Conservation (phyloP, 2,797 vertebrate species). For the Poeciliopsis paucimaculata region DNA sequence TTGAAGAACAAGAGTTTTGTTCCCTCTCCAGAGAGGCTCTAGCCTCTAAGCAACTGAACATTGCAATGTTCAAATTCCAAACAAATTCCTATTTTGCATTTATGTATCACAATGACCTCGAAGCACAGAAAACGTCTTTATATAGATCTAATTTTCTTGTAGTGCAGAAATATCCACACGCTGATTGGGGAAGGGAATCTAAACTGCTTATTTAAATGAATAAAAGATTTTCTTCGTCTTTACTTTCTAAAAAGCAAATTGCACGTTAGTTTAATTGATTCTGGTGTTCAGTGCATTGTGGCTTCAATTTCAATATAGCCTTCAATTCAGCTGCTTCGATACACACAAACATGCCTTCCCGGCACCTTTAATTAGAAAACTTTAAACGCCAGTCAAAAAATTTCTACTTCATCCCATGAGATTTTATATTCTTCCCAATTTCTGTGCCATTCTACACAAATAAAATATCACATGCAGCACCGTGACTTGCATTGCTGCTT, state of each 20-base stretch:
- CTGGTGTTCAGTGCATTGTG: background rate
- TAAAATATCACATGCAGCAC: background rate
- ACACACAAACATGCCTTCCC: background rate
- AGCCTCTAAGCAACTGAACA: background rate
- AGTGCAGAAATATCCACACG: background rate
- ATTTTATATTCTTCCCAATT: background rate
- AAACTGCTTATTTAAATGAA: background rate
- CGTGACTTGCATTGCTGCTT: background rate
- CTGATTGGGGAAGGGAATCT: background rate
- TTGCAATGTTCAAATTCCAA: too few species aligned
- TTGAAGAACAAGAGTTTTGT: background rate
- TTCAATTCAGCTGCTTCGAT: background rate
- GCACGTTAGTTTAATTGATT: background rate
- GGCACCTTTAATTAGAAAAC: background rate
- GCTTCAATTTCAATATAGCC: background rate
- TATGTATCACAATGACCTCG: background rate
- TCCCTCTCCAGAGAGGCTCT: background rate
- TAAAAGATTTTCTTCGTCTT: background rate
- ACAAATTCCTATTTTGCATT: conserved; percentile 9
- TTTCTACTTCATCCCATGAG: background rate
- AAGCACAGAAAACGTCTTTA: conserved; percentile 4
- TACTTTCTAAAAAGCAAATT: background rate
- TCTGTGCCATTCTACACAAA: background rate
- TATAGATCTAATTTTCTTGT: background rate
- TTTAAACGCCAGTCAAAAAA: background rate